Base-by-base conservation (phyloP, 2,113 vertebrate species). In the Thunnus thynnus region DNA sequence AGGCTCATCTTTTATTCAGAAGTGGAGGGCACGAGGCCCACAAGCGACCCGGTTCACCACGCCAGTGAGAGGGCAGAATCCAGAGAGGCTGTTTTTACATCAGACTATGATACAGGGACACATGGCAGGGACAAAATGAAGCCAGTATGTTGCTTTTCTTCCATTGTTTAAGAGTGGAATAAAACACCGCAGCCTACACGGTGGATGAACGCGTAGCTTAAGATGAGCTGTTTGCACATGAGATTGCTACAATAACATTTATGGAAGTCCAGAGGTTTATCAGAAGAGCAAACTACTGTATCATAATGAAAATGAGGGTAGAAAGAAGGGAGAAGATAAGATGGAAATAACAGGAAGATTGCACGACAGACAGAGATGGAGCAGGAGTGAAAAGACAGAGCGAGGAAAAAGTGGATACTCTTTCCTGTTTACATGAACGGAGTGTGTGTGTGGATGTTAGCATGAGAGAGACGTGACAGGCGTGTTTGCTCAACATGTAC, bases 1-100 rank as follows among this genome's bases (percentile, higher is more conserved):
- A 47, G 76, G 25, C 72, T 86, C 79, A 82, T 82, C 57, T 78
- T 82, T 86, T 60, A 74, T 82, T 82, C 70, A 74, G 6, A 27
- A 46, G 69, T 18, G 0, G 51, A 64, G 36, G 36, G 57, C 78
- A 69, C 63, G 9, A 62, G 60, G 76, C 25, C 70, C 3, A 2
- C 50, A 4, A 50, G 55, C 61, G 18, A 25, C 41, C 14, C 41
- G 9, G 55, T 30, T 27, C 76, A 46, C 44, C 46, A 5, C 41
- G 47, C 11, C 51, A 65, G 41, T 32, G 64, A 74, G 22, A 51
- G 7, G 57, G 50, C 72, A 66, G 54, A 64, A 57, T 51, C 72
- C 25, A 66, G 50, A 20, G 25, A 69, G 46, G 41, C 32, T 18
- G 36, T 10, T 47, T 50, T 17, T 3, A 46, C 48, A 36, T 55